Percentiles rank a stretch among this genome's conserved stretches.
phyloP scores from a whole-genome alignment of 23 tunicate species.

The Phallusia fumigata region DNA sequence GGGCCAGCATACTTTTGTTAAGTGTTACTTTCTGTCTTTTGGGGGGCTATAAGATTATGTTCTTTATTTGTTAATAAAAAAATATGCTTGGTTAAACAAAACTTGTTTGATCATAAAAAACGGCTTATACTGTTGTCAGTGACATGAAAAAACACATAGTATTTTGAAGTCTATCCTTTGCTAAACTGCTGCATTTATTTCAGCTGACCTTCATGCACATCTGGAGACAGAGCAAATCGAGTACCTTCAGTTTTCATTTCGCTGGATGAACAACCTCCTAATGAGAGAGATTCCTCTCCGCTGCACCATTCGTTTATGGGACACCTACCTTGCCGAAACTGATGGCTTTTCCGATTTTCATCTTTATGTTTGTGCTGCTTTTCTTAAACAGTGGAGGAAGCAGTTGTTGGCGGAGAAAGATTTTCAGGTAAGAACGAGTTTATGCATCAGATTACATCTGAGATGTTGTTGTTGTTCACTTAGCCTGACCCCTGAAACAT shows the following conservation, averaged over 20 bases:
- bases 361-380: slow-evolving; percentile 92
- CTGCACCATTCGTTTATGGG: slow-evolving; percentile 96
- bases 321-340: slow-evolving; percentile 94
- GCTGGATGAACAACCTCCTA: slow-evolving; percentile 97
- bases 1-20: too few relatives aligned
- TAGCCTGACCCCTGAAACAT: too few relatives aligned
- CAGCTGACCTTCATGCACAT: slow-evolving; percentile 87
- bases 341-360: slow-evolving; percentile 93
- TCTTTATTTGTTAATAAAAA: too few relatives aligned
- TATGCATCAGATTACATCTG: background rate
- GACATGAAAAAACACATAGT: too few relatives aligned
- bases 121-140: too few relatives aligned
- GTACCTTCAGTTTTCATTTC: slow-evolving; percentile 93
- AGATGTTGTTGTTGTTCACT: too few relatives aligned
- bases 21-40: too few relatives aligned
- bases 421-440: slow-evolving; percentile 60
- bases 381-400: slow-evolving; percentile 90
- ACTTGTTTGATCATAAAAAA: too few relatives aligned
- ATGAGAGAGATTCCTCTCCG: slow-evolving; percentile 95
- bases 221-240: slow-evolving; percentile 75
- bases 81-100: too few relatives aligned
- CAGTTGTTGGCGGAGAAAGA: slow-evolving; percentile 80
- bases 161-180: background rate
- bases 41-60: too few relatives aligned
- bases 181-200: too few relatives aligned